Evolutionary conservation across 2,113 vertebrate genomes (phyloP).

Genomic region (Globicephala melas): DNA sequence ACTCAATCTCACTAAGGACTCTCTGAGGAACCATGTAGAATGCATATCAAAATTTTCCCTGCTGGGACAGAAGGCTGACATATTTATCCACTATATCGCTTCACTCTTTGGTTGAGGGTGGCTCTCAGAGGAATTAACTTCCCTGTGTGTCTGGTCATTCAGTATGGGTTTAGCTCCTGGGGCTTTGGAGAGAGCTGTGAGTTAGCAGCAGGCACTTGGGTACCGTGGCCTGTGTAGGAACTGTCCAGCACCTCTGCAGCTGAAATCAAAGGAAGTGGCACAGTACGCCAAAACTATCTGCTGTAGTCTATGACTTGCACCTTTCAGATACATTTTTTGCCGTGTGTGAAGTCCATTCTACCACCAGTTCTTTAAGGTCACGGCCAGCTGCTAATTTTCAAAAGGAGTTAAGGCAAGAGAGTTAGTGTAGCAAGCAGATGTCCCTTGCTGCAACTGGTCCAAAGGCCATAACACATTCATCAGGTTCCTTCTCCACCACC

Average conservation of each 20-base stretch:
- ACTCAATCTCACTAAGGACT: not conserved
- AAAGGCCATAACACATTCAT: not conserved
- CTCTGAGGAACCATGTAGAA: not conserved
- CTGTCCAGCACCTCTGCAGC: conserved; percentile 38
- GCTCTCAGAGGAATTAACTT: not conserved
- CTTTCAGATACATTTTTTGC: not conserved
- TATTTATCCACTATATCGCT: not conserved
- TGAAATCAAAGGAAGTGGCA: not conserved
- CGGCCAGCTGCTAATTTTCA: not conserved
- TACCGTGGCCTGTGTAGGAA: not conserved
- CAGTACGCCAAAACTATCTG: not conserved
- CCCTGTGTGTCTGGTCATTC: not conserved
- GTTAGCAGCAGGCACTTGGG: too few relatives aligned
- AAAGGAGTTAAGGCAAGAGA: not conserved
- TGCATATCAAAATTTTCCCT: not conserved
- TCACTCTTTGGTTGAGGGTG: not conserved
- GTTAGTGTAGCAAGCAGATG: not conserved
- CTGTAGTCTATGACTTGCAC: not conserved
- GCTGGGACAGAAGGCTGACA: not conserved
- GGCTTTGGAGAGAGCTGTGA: not conserved
- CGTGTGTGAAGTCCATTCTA: not conserved
- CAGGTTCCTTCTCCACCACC: not conserved
- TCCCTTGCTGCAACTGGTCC: not conserved
- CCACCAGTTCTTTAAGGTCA: not conserved
- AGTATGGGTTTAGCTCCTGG: not conserved